Evolutionary conservation across 30 jellyfish, hydroid and myxozoan genomes (phyloP).

Genomic region (Mastigias papua): DNA sequence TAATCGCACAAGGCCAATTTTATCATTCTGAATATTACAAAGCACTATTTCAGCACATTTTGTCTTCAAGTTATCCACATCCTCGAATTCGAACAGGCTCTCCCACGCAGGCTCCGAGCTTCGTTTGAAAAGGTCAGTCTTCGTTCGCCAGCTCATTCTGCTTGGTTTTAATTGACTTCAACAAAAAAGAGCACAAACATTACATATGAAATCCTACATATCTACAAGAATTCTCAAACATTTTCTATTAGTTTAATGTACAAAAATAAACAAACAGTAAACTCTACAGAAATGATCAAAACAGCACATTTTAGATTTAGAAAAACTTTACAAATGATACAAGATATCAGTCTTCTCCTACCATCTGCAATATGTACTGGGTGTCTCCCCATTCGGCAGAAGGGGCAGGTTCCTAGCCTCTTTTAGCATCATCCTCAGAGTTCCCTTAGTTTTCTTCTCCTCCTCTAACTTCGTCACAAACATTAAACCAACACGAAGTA

Average conservation of each 20-base stretch:
- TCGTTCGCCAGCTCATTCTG: slow-evolving; percentile 64
- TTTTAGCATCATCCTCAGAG: slow-evolving; percentile 60
- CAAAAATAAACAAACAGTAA: background rate
- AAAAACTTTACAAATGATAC: background rate
- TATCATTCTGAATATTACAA: slow-evolving; percentile 63
- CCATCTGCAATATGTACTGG: slow-evolving; percentile 92
- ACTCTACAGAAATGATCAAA: background rate
- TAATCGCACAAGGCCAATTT: slow-evolving; percentile 82
- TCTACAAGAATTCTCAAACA: too few species aligned
- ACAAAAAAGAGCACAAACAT: background rate
- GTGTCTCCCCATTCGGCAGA: slow-evolving; percentile 70
- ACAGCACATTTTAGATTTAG: too few species aligned
- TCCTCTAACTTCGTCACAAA: slow-evolving; percentile 28
- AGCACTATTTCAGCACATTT: slow-evolving; percentile 77
- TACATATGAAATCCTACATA: background rate
- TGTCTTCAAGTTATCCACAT: slow-evolving; percentile 61
- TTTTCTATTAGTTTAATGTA: too few species aligned
- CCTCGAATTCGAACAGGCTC: slow-evolving; percentile 59
- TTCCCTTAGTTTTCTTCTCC: slow-evolving; percentile 74
- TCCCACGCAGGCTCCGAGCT: slow-evolving; percentile 93
- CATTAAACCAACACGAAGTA: slow-evolving; percentile 72
- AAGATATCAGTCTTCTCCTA: slow-evolving; percentile 11
- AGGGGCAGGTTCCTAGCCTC: slow-evolving; percentile 81
- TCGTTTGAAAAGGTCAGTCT: slow-evolving; percentile 76
- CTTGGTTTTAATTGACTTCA: slow-evolving; percentile 78